Evolutionary conservation across 2,888 invertebrate species (phyloP), one percentile per base, ranked within the genome.

Genomic region (Ochlodes sylvanus): DNA sequence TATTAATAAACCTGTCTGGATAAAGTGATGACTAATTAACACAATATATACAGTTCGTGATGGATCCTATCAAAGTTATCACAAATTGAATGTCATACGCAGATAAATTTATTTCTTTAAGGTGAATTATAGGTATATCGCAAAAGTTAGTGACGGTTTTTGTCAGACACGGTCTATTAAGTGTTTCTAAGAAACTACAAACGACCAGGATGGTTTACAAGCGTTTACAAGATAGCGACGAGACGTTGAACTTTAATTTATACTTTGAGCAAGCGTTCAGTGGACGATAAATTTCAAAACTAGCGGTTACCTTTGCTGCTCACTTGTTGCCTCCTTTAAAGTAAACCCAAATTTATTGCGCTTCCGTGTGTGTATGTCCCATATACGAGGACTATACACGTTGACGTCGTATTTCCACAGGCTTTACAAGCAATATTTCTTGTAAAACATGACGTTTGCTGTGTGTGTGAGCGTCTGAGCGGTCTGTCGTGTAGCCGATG

Each of bases 281-380:
- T 67, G 42, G 67, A 61, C 67, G 55, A 67, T 67, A 67, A 67
- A 67, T 67, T 67, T 55, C 42, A 67, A 61, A 67, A 61, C 34
- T 42, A 55, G 21, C 44, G 27, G 61, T 61, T 32, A 60, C 58
- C 58, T 66, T 54, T 66, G 65, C 54, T 42, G 54, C 32, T 60
- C 44, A 55, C 61, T 61, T 54, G 55, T 61, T 67, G 67, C 55
- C 42, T 60, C 66, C 67, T 61, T 67, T 61, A 66, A 60, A 61
- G 67, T 67, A 61, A 67, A 61, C 67, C 67, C 67, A 67, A 67
- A 68, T 68, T 68, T 68, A 68, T 68, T 68, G 38, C 62, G 68
- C 68, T 68, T 68, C 62, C 68, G 68, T 68, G 62, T 67, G 61
- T 56, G 66, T 61, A 47, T 67, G 67, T 68, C 56, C 62, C 55